Evolutionary conservation across 2,888 invertebrate genomes (phyloP).

Genomic region (Drosophila putrida): DNA sequence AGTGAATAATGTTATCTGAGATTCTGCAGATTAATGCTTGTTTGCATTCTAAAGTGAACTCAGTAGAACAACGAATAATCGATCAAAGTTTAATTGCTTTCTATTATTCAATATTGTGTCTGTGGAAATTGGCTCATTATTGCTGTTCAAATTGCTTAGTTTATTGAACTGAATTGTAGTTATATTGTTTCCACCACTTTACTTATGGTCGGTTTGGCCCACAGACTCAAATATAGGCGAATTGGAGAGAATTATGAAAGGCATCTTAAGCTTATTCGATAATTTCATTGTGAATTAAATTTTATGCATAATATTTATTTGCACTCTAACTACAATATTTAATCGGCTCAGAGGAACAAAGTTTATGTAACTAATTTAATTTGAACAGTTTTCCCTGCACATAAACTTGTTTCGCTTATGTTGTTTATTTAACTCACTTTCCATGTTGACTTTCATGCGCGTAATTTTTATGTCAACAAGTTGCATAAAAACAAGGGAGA

Average conservation of each 20-base stretch:
- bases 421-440: slow-evolving; percentile 72
- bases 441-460: slow-evolving; percentile 74
- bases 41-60: background rate
- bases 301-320: background rate
- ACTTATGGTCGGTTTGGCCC: slow-evolving; percentile 29
- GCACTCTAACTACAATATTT: slow-evolving; percentile 5
- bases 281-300: background rate
- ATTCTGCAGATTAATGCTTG: background rate
- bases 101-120: background rate
- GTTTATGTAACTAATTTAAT: slow-evolving; percentile 62
- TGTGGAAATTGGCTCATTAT: slow-evolving; percentile 9
- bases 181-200: slow-evolving; percentile 29
- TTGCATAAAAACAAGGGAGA: slow-evolving; percentile 19
- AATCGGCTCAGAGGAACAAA: slow-evolving; percentile 13
- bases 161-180: slow-evolving; percentile 26
- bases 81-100: slow-evolving; percentile 6
- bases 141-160: slow-evolving; percentile 2
- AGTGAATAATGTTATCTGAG: background rate
- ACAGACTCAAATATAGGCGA: slow-evolving; percentile 1
- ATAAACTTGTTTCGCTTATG: slow-evolving; percentile 19
- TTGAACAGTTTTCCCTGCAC: slow-evolving; percentile 17
- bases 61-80: background rate
- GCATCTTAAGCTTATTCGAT: background rate
- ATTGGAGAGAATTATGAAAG: background rate
- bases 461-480: slow-evolving; percentile 75